A percentile compares a stretch with the other conserved stretches of the same genome.
phyloP scores from a whole-genome alignment of 1,140 invertebrate species.

The Archegozetes longisetosus region DNA sequence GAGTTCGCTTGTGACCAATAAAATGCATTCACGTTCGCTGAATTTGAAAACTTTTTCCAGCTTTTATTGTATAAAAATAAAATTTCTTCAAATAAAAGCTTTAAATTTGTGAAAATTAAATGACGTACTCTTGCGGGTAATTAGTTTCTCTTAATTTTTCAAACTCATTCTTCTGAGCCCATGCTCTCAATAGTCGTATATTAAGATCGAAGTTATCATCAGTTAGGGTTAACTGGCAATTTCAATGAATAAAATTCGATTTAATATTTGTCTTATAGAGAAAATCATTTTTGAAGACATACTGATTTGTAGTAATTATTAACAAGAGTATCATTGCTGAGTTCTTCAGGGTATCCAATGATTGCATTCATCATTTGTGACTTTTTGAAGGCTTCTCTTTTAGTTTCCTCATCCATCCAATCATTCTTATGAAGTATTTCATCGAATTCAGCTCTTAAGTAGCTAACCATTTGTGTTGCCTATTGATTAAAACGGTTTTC shows the following conservation, averaged over 20 bases:
- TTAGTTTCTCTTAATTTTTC: conserved; percentile 53
- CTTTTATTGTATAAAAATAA: conserved; percentile 5
- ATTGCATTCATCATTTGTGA: conserved; percentile 28
- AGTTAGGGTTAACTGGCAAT: conserved; percentile 25
- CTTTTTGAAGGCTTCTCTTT: conserved; percentile 40
- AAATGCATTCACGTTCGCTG: conserved; percentile 64
- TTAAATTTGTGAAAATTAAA: not conserved
- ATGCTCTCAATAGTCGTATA: conserved; percentile 51
- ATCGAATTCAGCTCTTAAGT: conserved; percentile 24
- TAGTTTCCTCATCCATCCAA: conserved; percentile 83
- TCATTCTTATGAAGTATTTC: conserved; percentile 48
- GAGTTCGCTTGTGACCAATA: conserved; percentile 65
- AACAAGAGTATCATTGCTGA: conserved; percentile 30
- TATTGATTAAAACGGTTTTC: not conserved
- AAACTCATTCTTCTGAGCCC: conserved; percentile 55
- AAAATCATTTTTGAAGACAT: not conserved
- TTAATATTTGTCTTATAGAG: too few species aligned
- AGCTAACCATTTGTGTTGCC: conserved; percentile 24
- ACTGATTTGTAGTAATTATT: conserved; percentile 28
- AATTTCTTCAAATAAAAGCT: not conserved
- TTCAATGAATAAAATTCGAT: not conserved
- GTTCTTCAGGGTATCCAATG: conserved; percentile 33
- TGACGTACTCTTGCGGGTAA: conserved; percentile 49
- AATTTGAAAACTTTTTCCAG: conserved; percentile 54
- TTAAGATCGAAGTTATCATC: conserved; percentile 31